phyloP scores from a whole-genome alignment of 1,140 invertebrate species.

The Pentalonia nigronervosa region DNA sequence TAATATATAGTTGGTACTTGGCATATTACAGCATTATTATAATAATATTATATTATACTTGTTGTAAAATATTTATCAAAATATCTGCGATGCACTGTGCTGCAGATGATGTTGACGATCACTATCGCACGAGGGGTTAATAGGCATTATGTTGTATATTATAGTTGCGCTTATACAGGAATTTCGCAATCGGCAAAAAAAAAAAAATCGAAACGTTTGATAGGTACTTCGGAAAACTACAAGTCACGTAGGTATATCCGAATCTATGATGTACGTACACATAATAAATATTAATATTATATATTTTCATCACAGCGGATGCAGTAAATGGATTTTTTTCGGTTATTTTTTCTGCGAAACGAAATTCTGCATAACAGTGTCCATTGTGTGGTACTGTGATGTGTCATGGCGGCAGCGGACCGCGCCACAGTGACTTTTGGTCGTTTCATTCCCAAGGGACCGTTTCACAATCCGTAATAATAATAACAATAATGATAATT shows the following conservation, averaged over 20 bases:
- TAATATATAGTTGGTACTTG: too few relatives aligned
- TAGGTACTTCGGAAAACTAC: background rate
- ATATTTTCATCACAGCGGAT: background rate
- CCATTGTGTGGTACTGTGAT: conserved; percentile 5
- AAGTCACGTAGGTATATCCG: conserved; percentile 1
- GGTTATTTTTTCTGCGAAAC: background rate
- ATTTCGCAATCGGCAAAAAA: background rate
- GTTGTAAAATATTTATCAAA: background rate
- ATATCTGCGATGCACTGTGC: background rate
- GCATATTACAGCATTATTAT: background rate
- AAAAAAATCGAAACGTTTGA: background rate
- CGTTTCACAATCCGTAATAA: background rate
- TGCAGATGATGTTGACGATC: background rate
- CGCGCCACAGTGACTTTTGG: background rate
- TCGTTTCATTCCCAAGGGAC: background rate
- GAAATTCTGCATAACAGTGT: background rate
- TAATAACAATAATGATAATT: background rate
- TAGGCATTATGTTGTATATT: background rate
- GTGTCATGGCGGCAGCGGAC: background rate
- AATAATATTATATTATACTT: background rate
- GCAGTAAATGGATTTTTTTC: background rate
- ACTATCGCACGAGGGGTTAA: background rate
- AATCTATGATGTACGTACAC: background rate
- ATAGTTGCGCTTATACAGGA: background rate
- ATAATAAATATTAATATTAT: background rate